Base-by-base conservation (phyloP, 2,797 vertebrate species). In the Limosa lapponica region DNA sequence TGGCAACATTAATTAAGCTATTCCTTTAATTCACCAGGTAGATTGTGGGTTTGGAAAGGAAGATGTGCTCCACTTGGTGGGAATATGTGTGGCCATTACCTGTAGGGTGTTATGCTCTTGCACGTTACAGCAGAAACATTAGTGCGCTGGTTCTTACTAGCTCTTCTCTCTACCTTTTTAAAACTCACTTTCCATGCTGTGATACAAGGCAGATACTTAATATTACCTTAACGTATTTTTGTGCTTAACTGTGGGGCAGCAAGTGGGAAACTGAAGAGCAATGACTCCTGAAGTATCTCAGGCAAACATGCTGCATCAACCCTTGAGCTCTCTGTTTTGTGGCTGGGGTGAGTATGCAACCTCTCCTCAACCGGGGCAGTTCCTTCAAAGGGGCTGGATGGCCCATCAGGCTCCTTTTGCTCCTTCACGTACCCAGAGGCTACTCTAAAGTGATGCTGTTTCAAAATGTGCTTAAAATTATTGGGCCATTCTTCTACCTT, bases 1-100 rank as follows among this genome's bases (percentile, higher is more conserved):
- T 96, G 96, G 91, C 86, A 96, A 54, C 90, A 94, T 94, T 94
- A 96, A 95, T 97, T 92, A 95, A 95, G 61, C 30, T 92, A 71
- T 95, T 78, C 61, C 83, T 91, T 92, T 93, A 94, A 96, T 95
- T 93, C 82, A 82, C 77, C 90, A 90, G 93, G 94, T 95, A 64
- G 78, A 17, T 11, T 0, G 8, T 43, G 73, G 16, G 32, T 85
- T 93, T 82, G 78, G 67, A 82, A 67, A 73, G 54, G 62, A 64
- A 43, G 41, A 51, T 8, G 17, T 44, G 57, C 32, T 82, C 34
- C 0, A 1, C 11, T 30, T n/a, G 49, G 39, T 62, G 62, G 54
- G 51, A 89, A 79, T 36, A 11, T 1, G 10, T 10, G 30, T 15
- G 36, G 46, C n/a, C 2, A 0, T 58, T 61, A 51, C 30, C 51